phyloP scores from a whole-genome alignment of 2,113 vertebrate species.

The Xiphias gladius region DNA sequence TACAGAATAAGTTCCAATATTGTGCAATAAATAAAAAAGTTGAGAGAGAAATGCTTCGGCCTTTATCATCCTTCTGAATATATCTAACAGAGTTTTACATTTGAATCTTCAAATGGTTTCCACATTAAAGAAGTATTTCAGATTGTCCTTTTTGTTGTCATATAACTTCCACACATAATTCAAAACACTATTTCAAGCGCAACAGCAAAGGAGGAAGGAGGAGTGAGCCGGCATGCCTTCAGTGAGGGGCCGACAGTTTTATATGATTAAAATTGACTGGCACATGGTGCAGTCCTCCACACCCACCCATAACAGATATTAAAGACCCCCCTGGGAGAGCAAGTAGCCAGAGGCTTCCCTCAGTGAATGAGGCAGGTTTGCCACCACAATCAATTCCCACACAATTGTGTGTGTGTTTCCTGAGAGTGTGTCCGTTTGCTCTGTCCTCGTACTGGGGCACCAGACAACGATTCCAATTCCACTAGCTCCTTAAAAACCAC shows the following conservation, averaged over 20 bases:
- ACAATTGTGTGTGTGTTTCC: slow-evolving; percentile 8
- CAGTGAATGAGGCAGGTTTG: slow-evolving; percentile 67
- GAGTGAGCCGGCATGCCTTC: slow-evolving; percentile 51
- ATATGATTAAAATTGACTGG: slow-evolving; percentile 82
- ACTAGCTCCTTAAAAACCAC: slow-evolving; percentile 61
- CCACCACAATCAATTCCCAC: slow-evolving; percentile 65
- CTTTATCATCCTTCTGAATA: not conserved
- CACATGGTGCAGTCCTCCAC: slow-evolving; percentile 63
- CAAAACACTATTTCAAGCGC: slow-evolving; percentile 39
- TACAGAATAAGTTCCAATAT: not conserved
- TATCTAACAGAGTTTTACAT: not conserved
- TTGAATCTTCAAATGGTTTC: not conserved
- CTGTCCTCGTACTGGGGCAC: slow-evolving; percentile 32
- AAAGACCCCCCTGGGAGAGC: slow-evolving; percentile 73
- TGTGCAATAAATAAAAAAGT: slow-evolving; percentile 12
- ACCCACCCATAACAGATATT: slow-evolving; percentile 70
- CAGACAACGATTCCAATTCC: slow-evolving; percentile 62
- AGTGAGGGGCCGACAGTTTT: slow-evolving; percentile 65
- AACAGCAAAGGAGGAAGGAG: slow-evolving; percentile 33
- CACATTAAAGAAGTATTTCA: slow-evolving; percentile 7
- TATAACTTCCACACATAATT: slow-evolving; percentile 37
- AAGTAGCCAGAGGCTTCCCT: slow-evolving; percentile 48
- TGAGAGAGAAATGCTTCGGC: not conserved
- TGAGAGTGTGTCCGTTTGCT: not conserved
- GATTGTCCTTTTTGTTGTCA: slow-evolving; percentile 38